Percentiles rank a stretch among this genome's conserved stretches.
These are phyloP conservation scores for Congeria kusceri DNA, from an alignment of 2,888 invertebrate genomes.

Conservation along the genomic window DNA sequence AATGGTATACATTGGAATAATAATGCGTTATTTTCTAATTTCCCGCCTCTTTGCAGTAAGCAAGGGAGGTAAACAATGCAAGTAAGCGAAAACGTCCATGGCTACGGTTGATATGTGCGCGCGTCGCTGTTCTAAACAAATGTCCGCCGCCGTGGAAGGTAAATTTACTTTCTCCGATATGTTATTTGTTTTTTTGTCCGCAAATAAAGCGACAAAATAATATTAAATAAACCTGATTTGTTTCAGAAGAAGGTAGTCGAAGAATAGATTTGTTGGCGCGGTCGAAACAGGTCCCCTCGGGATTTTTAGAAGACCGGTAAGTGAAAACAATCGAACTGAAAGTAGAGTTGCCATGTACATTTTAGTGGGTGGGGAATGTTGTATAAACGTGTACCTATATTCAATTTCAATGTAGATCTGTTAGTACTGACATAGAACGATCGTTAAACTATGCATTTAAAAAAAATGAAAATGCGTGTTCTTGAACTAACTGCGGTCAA, in stretches of 20 bases:
- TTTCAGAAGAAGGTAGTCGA: constrained; percentile 51
- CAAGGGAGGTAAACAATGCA: constrained; percentile 36
- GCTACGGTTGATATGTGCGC: constrained; percentile 69
- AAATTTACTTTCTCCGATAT: constrained; percentile 19
- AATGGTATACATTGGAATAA: no score
- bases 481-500: no score
- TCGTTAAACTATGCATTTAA: no score
- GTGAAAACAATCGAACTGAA: constrained; percentile 38
- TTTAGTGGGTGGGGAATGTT: constrained; percentile 1
- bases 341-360: constrained; percentile 30
- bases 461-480: no score
- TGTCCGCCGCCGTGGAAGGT: constrained; percentile 65
- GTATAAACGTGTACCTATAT: no score
- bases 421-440: no score
- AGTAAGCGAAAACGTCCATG: constrained; percentile 61
- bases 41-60: background rate
- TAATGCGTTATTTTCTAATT: background rate
- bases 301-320: constrained; percentile 75
- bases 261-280: constrained; percentile 68
- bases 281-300: constrained; percentile 70
- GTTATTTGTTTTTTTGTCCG: background rate
- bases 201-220: background rate
- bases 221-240: constrained; percentile 14
- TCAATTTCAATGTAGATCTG: no score
- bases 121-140: constrained; percentile 60